A percentile compares a stretch with the other conserved stretches of the same genome.
These are phyloP conservation scores for Hypselothyrea guttata DNA, from an alignment of 2,888 invertebrate species.

Conservation along the genomic window DNA sequence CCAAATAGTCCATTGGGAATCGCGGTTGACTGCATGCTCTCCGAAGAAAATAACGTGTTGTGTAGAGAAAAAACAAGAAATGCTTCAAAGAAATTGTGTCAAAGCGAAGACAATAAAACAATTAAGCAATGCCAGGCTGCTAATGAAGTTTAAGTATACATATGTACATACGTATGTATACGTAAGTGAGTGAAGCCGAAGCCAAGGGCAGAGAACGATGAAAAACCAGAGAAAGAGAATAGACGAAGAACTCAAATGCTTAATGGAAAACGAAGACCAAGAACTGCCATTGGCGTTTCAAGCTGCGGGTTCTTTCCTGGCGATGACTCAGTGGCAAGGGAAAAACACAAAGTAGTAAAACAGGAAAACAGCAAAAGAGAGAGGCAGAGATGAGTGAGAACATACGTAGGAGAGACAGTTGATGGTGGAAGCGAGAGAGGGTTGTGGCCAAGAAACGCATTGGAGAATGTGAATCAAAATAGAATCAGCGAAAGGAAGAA, in stretches of 20 bases:
- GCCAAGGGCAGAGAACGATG: slow-evolving; percentile 53
- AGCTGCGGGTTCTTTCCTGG: slow-evolving; percentile 54
- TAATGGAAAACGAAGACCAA: slow-evolving; percentile 38
- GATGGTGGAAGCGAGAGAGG: not conserved
- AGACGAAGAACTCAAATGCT: slow-evolving; percentile 23
- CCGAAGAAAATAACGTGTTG: slow-evolving; percentile 6
- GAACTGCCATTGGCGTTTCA: slow-evolving; percentile 31
- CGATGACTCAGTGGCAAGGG: slow-evolving; percentile 57
- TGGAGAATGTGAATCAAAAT: slow-evolving; percentile 50
- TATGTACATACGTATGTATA: not conserved
- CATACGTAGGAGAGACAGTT: slow-evolving; percentile 14
- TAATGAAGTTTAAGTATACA: slow-evolving; percentile 52
- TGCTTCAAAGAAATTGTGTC: slow-evolving; percentile 47
- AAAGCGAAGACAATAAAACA: slow-evolving; percentile 56
- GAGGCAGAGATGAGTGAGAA: slow-evolving; percentile 4
- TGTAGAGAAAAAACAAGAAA: slow-evolving; percentile 5
- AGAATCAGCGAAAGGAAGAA: slow-evolving; percentile 29
- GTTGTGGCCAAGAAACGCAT: slow-evolving; percentile 7
- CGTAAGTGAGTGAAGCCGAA: slow-evolving; percentile 6
- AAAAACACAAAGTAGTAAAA: slow-evolving; percentile 16
- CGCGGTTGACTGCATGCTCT: slow-evolving; percentile 30
- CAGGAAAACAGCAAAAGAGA: slow-evolving; percentile 9
- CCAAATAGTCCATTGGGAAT: slow-evolving; percentile 25
- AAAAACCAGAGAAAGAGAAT: slow-evolving; percentile 37
- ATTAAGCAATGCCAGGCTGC: slow-evolving; percentile 49